A percentile compares a stretch with the other conserved stretches of the same genome.
phyloP scores from a whole-genome alignment of 2,888 invertebrate genomes.

The Portevinia maculata region DNA sequence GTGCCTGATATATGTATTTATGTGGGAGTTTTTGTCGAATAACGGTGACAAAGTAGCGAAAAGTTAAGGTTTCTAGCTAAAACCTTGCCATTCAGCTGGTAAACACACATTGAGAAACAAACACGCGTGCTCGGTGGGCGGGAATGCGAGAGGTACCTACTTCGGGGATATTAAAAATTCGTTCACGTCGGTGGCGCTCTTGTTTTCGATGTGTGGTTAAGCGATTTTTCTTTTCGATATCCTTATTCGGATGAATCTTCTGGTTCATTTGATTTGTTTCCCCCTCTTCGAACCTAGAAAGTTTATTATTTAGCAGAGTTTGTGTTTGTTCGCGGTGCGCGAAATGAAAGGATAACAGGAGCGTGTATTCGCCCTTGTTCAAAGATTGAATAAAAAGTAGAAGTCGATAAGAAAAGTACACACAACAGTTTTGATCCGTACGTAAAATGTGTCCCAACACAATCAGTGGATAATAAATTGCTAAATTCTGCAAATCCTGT shows the following conservation, averaged over 20 bases:
- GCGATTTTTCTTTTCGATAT: slow-evolving; percentile 68
- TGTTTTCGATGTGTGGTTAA: slow-evolving; percentile 23
- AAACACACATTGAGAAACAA: slow-evolving; percentile 15
- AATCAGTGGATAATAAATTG: slow-evolving; percentile 71
- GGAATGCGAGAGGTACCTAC: slow-evolving; percentile 9
- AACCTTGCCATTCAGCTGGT: slow-evolving; percentile 59
- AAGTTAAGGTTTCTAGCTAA: slow-evolving; percentile 24
- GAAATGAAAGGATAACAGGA: slow-evolving; percentile 15
- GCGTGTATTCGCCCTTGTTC: slow-evolving; percentile 24
- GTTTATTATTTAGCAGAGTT: slow-evolving; percentile 19
- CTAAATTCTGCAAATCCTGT: slow-evolving; percentile 50
- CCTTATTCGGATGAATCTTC: slow-evolving; percentile 48
- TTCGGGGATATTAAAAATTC: slow-evolving; percentile 60
- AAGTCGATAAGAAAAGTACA: slow-evolving; percentile 52
- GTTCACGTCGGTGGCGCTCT: slow-evolving; percentile 38
- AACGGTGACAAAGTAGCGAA: slow-evolving; percentile 52
- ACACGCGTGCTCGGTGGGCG: not conserved
- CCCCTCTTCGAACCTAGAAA: too few species aligned
- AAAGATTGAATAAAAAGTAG: slow-evolving; percentile 22
- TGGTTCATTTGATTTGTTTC: slow-evolving; percentile 7
- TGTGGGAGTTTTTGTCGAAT: slow-evolving; percentile 47
- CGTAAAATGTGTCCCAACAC: slow-evolving; percentile 61
- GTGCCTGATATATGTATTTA: slow-evolving; percentile 46
- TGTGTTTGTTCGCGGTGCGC: slow-evolving; percentile 9
- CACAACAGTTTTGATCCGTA: slow-evolving; percentile 49